Evolutionary conservation across 2,113 vertebrate species (phyloP), one percentile per base, ranked within the genome.

Genomic region (Isichthys henryi): DNA sequence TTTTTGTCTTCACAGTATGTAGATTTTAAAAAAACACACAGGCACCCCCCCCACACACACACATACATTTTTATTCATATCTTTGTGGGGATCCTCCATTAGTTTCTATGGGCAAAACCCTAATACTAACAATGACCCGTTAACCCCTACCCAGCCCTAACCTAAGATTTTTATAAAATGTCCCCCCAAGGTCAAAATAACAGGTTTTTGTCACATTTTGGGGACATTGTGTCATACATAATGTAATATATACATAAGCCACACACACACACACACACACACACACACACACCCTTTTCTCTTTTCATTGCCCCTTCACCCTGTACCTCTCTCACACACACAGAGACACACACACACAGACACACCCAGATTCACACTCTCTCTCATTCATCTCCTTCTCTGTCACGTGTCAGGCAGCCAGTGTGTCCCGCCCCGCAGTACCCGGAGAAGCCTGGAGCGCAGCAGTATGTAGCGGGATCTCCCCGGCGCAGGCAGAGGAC

Each of bases 391-490:
- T 91, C 92, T 94, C 91, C 91, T 91, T 94, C 92, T 80, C 31
- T 0, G 31, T 39, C 74, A 93, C 93, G 93, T 93, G 94, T 94
- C 94, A 94, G 93, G 92, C 93, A 92, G 94, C 93, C 92, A 93
- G 93, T 93, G 92, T 93, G 91, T 93, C 93, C 91, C 86, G 50
- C 86, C 86, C 50, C 92, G 91, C 93, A 92, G 93, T 93, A 93
- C 92, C 92, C 88, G 91, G 93, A 92, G 92, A 92, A 91, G 92
- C 91, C 92, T 93, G 94, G 93, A 93, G 94, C 0, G 93, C 93
- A 93, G 90, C 46, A 74, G n/a, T 77, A 0, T 27, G 46, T 21
- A 89, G 93, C n/a, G 93, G 94, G 91, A 92, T 91, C 90, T 90
- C 90, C 90, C 91, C 90, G 82, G 89, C 1, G 1, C 53, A 90